These are phyloP conservation scores for Phoenoteleia sp. DNA, from an alignment of 2,888 invertebrate species.

Conservation along the genomic window DNA sequence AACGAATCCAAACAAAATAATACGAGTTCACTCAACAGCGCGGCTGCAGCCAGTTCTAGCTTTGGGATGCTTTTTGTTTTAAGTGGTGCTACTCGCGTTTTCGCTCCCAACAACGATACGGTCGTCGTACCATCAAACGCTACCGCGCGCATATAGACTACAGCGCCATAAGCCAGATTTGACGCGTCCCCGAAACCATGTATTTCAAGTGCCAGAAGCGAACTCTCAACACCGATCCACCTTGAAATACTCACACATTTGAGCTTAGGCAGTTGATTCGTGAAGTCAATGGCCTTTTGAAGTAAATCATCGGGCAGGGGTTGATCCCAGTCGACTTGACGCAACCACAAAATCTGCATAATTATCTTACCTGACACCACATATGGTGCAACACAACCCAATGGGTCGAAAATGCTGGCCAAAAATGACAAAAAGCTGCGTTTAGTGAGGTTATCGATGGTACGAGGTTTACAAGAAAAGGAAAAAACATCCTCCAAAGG, in stretches of 20 bases:
- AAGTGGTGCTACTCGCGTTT: too few species aligned
- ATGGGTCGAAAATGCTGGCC: slow-evolving; percentile 39
- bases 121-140: too few species aligned
- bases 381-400: slow-evolving; percentile 44
- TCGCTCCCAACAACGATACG: too few species aligned
- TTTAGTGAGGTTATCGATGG: not conserved
- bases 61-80: slow-evolving; percentile 52
- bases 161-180: too few species aligned
- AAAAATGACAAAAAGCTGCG: slow-evolving; percentile 1
- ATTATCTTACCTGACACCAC: slow-evolving; percentile 25
- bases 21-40: not conserved
- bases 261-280: too few species aligned
- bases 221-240: not conserved
- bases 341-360: slow-evolving; percentile 28
- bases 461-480: not conserved
- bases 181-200: too few species aligned
- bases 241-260: not conserved
- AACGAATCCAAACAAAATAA: not conserved
- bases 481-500: not conserved
- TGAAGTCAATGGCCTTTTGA: too few species aligned
- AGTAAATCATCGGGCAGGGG: not conserved
- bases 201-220: too few species aligned
- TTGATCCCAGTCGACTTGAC: slow-evolving; percentile 36
- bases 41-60: not conserved
- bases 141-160: too few species aligned